Evolutionary conservation across 2,113 vertebrate genomes (phyloP).

Genomic region (Carassius auratus): DNA sequence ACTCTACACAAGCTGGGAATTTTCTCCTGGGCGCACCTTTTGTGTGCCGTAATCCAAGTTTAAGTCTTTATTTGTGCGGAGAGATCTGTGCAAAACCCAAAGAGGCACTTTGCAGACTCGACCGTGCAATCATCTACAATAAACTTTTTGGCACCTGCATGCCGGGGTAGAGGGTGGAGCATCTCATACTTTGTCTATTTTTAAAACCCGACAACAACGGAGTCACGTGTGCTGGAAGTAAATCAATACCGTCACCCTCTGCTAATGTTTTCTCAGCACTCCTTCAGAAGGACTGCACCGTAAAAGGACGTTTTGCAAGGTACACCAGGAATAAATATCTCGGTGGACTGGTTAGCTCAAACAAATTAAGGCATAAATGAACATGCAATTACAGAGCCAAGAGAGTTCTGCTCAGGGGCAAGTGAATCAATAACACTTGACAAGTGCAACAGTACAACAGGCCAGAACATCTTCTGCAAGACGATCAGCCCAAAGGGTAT

Average conservation of each 20-base stretch:
- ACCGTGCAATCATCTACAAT: slow-evolving; percentile 13
- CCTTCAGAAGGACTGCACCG: not conserved
- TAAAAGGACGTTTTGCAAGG: slow-evolving; percentile 16
- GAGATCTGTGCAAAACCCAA: slow-evolving; percentile 10
- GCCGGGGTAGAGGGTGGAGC: not conserved
- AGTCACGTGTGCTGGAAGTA: slow-evolving; percentile 30
- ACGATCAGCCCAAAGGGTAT: slow-evolving; percentile 29
- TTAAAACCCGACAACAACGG: slow-evolving; percentile 35
- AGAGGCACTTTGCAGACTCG: not conserved
- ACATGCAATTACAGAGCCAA: slow-evolving; percentile 39
- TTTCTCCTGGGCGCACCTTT: not conserved
- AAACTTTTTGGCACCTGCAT: slow-evolving; percentile 4
- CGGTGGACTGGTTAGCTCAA: slow-evolving; percentile 33
- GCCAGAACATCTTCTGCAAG: slow-evolving; percentile 38
- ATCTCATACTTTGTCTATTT: slow-evolving; percentile 44
- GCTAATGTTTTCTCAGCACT: slow-evolving; percentile 1
- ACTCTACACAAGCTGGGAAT: not conserved
- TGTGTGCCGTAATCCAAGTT: not conserved
- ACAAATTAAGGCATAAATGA: slow-evolving; percentile 45
- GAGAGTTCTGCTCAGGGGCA: slow-evolving; percentile 46
- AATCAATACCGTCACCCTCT: slow-evolving; percentile 6
- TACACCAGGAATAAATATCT: slow-evolving; percentile 31
- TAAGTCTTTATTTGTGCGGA: slow-evolving; percentile 6
- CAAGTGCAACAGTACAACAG: slow-evolving; percentile 45
- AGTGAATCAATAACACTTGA: slow-evolving; percentile 52